A percentile compares a stretch with the other conserved stretches of the same genome.
These are phyloP conservation scores for Bradypodion pumilum DNA, from an alignment of 2,797 vertebrate genomes.

Conservation along the genomic window DNA sequence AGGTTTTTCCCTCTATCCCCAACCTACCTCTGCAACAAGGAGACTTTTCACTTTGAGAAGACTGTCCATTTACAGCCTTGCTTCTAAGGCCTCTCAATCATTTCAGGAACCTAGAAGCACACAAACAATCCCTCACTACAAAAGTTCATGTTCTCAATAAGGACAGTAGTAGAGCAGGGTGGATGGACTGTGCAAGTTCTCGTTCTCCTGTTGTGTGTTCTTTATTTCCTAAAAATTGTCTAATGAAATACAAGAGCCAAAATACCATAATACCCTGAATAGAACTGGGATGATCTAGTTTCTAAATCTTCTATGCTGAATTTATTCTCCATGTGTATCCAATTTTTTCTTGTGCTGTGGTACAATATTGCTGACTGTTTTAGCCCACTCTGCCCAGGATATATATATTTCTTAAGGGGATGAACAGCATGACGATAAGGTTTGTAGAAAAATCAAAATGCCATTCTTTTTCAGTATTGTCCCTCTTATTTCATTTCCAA, in stretches of 20 bases:
- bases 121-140: neutral
- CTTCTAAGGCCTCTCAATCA: neutral
- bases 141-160: neutral
- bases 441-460: constrained; percentile 58
- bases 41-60: neutral
- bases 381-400: constrained; percentile 44
- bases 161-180: neutral
- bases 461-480: constrained; percentile 60
- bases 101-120: no score
- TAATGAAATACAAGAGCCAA: neutral
- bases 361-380: constrained; percentile 21
- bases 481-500: constrained; percentile 56
- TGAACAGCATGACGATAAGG: constrained; percentile 32
- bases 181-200: neutral
- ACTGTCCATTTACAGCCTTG: neutral
- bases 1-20: no score
- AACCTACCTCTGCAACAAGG: neutral
- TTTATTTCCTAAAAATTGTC: neutral
- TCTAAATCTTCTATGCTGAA: neutral
- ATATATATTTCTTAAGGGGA: constrained; percentile 24
- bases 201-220: neutral
- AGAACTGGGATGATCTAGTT: neutral
- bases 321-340: constrained; percentile 15
- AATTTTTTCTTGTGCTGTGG: constrained; percentile 28
- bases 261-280: neutral